These are phyloP conservation scores for Lycorma delicatula DNA, from an alignment of 1,140 invertebrate genomes.

Conservation along the genomic window DNA sequence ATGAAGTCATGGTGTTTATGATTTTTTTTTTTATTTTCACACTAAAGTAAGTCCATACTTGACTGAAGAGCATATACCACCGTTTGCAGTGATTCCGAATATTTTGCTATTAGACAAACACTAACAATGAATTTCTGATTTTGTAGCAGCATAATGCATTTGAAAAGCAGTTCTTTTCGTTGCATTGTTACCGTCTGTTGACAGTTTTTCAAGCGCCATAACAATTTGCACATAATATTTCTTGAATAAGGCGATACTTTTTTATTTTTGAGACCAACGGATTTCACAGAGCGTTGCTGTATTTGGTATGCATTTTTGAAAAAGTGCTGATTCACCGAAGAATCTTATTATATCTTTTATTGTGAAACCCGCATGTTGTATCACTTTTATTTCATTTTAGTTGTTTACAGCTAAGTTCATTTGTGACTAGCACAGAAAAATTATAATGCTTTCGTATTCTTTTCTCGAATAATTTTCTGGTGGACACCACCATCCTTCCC, in stretches of 20 bases:
- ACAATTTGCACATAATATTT: not conserved
- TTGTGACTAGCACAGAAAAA: not conserved
- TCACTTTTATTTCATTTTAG: conserved; percentile 4
- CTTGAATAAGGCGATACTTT: not conserved
- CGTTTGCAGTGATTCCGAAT: too few species aligned
- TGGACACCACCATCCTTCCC: conserved; percentile 6
- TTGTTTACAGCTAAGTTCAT: too few species aligned
- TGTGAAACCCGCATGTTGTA: too few species aligned
- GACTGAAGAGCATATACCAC: not conserved
- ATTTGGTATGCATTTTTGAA: conserved; percentile 3
- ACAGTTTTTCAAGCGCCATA: not conserved
- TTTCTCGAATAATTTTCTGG: conserved; percentile 1
- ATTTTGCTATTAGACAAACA: too few species aligned
- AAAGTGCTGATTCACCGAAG: conserved; percentile 5
- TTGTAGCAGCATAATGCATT: too few species aligned
- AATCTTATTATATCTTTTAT: conserved; percentile 12
- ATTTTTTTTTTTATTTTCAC: not conserved
- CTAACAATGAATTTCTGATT: too few species aligned
- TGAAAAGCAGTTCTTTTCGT: not conserved
- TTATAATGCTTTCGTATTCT: not conserved
- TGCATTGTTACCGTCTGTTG: not conserved
- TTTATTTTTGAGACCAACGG: conserved; percentile 11
- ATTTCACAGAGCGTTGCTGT: conserved; percentile 11
- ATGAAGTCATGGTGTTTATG: too few species aligned
- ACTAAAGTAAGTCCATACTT: not conserved